Base-by-base conservation (phyloP, 1,140 invertebrate genomes). In the Calosoma granatense region DNA sequence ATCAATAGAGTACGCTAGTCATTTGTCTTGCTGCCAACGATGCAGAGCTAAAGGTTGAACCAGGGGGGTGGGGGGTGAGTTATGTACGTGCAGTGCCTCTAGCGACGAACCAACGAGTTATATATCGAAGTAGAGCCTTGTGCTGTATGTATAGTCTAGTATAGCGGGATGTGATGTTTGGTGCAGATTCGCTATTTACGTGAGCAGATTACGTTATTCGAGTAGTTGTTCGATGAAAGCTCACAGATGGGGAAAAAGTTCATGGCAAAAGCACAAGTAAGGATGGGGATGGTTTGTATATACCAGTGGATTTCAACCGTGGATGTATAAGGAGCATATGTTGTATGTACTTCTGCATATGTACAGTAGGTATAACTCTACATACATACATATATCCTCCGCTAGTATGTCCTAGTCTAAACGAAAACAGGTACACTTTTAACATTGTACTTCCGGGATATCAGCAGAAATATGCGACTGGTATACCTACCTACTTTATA, bases 1-100 rank as follows among this genome's bases (percentile, higher is more conserved):
- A 47, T 47, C 41, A 47, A 47, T 47, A 47, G 41, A 47, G 3
- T 47, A 3, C 15, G 4, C 9, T 47, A 11, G 9, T 47, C 41
- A 47, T 47, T 47, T 47, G 41, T 47, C 41, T 47, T 11, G 17
- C 41, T 47, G 41, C 17, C 41, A 47, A 17, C 41, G 41, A 11
- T 4, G 17, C 41, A 47, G 41, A 3, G 17, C 41, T 4, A 47
- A 12, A 6, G 41, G 17, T 4, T 11, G 3, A 47, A 47, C 9
- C 9, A 11, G 41, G 41, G 41, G 17, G 17, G 41, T 47, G 6
- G 41, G 9, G 15, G 9, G 6, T 6, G 15, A 47, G 41, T 47
- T 47, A 6, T 47, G 6, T 47, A 47, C 17, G 6, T 47, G 4
- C 17, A 12, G 9, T 47, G 41, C 17, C 17, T 47, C 9, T 47